These are phyloP conservation scores for Eulemur coronatus DNA, from an alignment of 2,797 vertebrate species.

Conservation along the genomic window DNA sequence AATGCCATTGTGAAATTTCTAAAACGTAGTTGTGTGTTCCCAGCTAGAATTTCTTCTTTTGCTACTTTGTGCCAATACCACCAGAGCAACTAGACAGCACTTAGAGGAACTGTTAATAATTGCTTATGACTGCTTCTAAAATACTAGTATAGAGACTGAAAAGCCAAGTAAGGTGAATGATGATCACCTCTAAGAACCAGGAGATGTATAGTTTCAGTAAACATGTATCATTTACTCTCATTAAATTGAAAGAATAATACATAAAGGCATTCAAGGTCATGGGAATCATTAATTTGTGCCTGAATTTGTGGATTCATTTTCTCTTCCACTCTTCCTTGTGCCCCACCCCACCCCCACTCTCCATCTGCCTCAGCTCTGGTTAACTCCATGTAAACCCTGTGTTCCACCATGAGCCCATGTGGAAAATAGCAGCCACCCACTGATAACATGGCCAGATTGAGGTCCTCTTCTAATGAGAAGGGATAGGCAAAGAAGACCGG, in stretches of 20 bases:
- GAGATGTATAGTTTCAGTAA: background rate
- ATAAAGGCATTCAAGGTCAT: background rate
- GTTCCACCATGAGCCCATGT: background rate
- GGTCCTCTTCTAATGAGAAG: background rate
- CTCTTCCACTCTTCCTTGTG: background rate
- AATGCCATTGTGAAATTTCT: background rate
- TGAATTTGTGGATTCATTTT: background rate
- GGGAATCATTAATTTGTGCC: background rate
- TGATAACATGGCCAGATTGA: background rate
- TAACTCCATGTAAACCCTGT: background rate
- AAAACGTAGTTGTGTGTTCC: background rate
- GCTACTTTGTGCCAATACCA: background rate
- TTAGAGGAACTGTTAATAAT: background rate
- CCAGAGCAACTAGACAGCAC: background rate
- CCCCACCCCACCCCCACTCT: too few species aligned
- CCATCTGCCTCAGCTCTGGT: background rate
- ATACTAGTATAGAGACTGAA: background rate
- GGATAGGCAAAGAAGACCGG: background rate
- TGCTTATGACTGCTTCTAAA: background rate
- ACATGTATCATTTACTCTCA: background rate
- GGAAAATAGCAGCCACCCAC: background rate
- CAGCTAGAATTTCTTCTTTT: background rate
- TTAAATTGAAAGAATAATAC: background rate
- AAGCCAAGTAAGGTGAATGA: background rate
- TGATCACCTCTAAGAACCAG: background rate